Evolutionary conservation across 2,888 invertebrate genomes (phyloP), one percentile per base, ranked within the genome.

Genomic region (Chalcis sispes): DNA sequence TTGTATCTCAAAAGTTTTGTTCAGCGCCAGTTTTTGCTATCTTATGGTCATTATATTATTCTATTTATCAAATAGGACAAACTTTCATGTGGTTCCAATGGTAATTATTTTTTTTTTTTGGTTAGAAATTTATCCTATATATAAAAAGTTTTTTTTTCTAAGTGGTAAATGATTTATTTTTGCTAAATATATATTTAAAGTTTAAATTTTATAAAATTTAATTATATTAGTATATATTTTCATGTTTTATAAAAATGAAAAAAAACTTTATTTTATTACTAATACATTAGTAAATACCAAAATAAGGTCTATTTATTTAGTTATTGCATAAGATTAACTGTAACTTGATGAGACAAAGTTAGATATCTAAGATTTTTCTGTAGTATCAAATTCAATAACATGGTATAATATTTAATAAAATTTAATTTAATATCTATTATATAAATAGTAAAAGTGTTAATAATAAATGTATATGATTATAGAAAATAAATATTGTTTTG

Each of bases 1-100:
- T 93, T 83, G 87, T 92, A 23, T 91, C 92, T 0, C 91, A 92
- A 82, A 91, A 89, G 82, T 91, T 90, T 82, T 92, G 93, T 82
- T 90, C 91, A 2, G 90, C 92, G 50, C 90, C 93, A 27, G 88
- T 91, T 52, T 95, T 93, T 87, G 90, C 91, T 25, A 86, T 91
- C 3, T 88, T 95, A 29, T 95, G 94, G 94, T 89, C 91, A 18
- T 86, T 93, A 1, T 95, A 95, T 87, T 92, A 92, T 82, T 95
- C 95, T 0, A 85, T 95, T n/a, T 93, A 92, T 83, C 93, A 94
- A 90, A 91, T 95, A 80, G 94, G 94, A 18, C 94, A 94, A 88
- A 91, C 92, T 61, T 95, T 95, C 87, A 90, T 94, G 83, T 92
- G 91, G 90, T 93, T 92, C 82, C 94, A 94, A 87, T 94, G 94